Evolutionary conservation across 2,888 invertebrate species (phyloP).

Genomic region (Brachyptera putata): DNA sequence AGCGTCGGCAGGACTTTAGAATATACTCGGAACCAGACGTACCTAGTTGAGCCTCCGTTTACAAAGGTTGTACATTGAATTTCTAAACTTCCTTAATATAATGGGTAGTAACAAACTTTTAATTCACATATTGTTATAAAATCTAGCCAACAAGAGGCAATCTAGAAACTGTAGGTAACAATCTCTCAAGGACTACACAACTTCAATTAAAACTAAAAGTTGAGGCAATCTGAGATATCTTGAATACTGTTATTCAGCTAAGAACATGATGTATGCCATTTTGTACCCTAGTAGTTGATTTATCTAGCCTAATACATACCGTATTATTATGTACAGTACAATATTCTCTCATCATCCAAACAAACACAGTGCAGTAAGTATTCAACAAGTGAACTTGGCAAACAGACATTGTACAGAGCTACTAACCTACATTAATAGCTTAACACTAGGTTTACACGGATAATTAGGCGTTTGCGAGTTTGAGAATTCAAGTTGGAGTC

Average conservation of each 20-base stretch:
- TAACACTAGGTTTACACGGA: too few species aligned
- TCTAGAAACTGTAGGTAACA: conserved; percentile 5
- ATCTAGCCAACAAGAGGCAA: conserved; percentile 2
- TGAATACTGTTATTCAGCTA: too few species aligned
- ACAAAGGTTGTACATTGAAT: background rate
- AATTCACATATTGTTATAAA: conserved; percentile 11
- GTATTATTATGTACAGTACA: background rate
- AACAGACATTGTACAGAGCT: too few species aligned
- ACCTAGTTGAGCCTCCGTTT: conserved; percentile 12
- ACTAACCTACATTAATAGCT: too few species aligned
- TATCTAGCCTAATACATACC: background rate
- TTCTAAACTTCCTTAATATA: background rate
- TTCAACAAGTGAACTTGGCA: conserved; percentile 1
- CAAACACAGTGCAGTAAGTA: background rate
- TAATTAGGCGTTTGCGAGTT: too few species aligned
- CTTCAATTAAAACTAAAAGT: background rate
- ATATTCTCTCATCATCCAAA: background rate
- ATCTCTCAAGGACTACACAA: conserved; percentile 11
- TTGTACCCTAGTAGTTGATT: background rate
- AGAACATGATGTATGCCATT: too few species aligned
- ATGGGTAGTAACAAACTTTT: conserved; percentile 9
- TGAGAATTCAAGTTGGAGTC: too few species aligned
- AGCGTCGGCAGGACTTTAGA: conserved; percentile 8
- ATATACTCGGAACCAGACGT: conserved; percentile 1
- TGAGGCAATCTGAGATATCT: conserved; percentile 2